Percentiles rank a stretch among this genome's conserved stretches.
phyloP scores from a whole-genome alignment of 2,113 vertebrate species.

The Pheucticus melanocephalus region DNA sequence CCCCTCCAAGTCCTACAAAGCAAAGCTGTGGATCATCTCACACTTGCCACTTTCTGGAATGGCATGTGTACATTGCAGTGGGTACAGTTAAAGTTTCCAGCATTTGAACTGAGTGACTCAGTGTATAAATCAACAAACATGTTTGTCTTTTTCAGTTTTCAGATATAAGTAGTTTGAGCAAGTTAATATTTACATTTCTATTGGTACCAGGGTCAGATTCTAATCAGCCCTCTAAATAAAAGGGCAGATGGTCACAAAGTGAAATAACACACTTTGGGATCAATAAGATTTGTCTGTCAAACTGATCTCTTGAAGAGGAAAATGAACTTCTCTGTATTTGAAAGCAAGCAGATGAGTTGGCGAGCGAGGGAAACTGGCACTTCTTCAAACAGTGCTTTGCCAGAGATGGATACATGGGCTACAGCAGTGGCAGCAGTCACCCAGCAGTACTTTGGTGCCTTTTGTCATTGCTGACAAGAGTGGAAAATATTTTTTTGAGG shows the following conservation, averaged over 20 bases:
- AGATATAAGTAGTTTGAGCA: not conserved
- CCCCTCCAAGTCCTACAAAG: not conserved
- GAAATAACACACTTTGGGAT: not conserved
- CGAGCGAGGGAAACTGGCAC: not conserved
- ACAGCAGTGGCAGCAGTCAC: not conserved
- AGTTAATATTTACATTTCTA: constrained; percentile 14
- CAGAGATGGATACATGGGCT: not conserved
- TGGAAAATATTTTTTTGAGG: not conserved
- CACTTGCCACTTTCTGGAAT: not conserved
- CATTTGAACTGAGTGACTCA: not conserved
- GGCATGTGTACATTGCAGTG: not conserved
- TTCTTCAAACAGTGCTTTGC: constrained; percentile 12
- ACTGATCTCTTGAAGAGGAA: not conserved
- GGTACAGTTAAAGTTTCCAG: not conserved
- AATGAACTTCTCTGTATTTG: not conserved
- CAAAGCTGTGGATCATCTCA: not conserved
- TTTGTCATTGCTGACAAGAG: not conserved
- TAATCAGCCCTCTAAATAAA: not conserved
- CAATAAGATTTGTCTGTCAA: constrained; percentile 13
- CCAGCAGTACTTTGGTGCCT: not conserved
- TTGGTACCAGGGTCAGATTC: constrained; percentile 3
- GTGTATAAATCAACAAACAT: not conserved
- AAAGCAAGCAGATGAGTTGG: not conserved
- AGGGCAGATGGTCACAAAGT: not conserved
- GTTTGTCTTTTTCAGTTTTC: constrained; percentile 13